Base-by-base conservation (phyloP, 2,888 invertebrate species). In the Synanthedon andrenaeformis region DNA sequence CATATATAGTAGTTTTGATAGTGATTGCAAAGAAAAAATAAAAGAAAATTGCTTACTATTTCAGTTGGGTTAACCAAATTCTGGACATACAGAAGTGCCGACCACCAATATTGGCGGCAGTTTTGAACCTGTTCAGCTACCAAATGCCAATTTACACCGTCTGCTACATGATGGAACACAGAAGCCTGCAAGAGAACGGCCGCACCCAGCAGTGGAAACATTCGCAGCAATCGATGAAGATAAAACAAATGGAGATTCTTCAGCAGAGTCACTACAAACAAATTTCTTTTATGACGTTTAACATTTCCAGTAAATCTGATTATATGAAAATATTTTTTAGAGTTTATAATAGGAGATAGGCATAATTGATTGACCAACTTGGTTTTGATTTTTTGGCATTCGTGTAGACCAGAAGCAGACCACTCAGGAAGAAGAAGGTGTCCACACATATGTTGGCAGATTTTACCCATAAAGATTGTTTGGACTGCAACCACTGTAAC, bases 51-150 rank as follows among this genome's bases (percentile, higher is more conserved):
- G 64, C 73, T 66, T 53, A 79, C 80, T 58, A 70, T 65, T 10
- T 60, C 51, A 0, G 3, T 3, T 0, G 71, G 69, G 45, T 68
- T 76, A 0, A 74, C 61, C 52, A 57, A 78, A 53, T 82, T 82
- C 54, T 82, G 81, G 19, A 81, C 59, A 56, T 82, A 70, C 13
- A 82, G 59, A 8, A 82, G 53, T 0, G 82, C 74, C 0, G 73
- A 59, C 82, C 82, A 82, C 82, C 82, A 82, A 54, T 65, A 70
- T 0, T 64, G 59, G 49, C 80, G 62, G 51, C 82, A 82, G n/a
- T 56, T 58, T 13, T 74, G 65, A 0, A 68, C 66, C 0, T 62
- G 57, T 0, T 4, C 0, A 4, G 59, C 56, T 3, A 64, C 59
- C 0, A 56, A 35, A 4, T 41, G 53, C 68, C 79, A 80, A 52